phyloP scores from a whole-genome alignment of 1,140 invertebrate genomes.

The Lysiphlebus fabarum region DNA sequence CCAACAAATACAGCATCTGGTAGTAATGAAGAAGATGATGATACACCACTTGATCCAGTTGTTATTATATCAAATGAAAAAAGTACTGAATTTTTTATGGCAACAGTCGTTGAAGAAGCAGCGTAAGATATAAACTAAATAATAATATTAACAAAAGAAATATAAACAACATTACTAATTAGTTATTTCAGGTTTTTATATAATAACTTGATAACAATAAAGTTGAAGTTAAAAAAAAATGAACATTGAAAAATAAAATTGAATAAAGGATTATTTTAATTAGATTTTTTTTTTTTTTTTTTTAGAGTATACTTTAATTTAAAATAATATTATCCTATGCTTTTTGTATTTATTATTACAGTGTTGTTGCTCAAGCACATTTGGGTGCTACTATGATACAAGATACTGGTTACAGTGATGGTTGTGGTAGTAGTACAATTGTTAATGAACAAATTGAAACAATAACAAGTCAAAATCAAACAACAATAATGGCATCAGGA shows the following conservation, averaged over 20 bases:
- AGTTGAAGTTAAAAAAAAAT: too few relatives aligned
- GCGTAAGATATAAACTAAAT: slow-evolving; percentile 53
- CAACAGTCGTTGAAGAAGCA: slow-evolving; percentile 77
- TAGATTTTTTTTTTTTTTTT: too few relatives aligned
- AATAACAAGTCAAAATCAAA: slow-evolving; percentile 49
- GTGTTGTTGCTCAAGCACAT: slow-evolving; percentile 50
- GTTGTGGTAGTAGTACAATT: slow-evolving; percentile 29
- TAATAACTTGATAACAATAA: too few relatives aligned
- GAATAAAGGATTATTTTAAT: too few relatives aligned
- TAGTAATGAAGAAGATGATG: slow-evolving; percentile 81
- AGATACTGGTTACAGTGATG: slow-evolving; percentile 34
- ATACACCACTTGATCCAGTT: slow-evolving; percentile 51
- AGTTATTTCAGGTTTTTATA: too few relatives aligned
- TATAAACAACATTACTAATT: neutral
- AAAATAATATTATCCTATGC: too few relatives aligned
- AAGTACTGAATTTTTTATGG: slow-evolving; percentile 83
- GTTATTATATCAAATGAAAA: slow-evolving; percentile 83
- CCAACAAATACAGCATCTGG: slow-evolving; percentile 89
- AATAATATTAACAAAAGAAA: neutral
- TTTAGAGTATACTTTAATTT: too few relatives aligned
- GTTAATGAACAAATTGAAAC: slow-evolving; percentile 45
- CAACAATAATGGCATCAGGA: slow-evolving; percentile 43
- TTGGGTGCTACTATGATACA: slow-evolving; percentile 36
- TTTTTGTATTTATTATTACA: slow-evolving; percentile 17
- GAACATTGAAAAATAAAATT: too few relatives aligned